phyloP scores from a whole-genome alignment of 1,140 invertebrate genomes.

The Drosophila kurseongensis region DNA sequence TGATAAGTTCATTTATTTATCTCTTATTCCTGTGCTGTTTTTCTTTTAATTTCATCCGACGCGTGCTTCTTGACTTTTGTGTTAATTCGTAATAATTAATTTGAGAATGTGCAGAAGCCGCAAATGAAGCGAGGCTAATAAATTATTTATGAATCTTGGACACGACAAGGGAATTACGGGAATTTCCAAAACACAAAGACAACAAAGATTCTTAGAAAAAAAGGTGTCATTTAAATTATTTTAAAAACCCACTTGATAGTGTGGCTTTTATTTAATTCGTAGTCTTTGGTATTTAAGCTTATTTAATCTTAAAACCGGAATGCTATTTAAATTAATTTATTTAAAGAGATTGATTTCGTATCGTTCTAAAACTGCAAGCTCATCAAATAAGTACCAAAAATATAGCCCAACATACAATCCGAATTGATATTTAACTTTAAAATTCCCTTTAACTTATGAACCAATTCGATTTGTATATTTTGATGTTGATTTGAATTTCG shows the following conservation, averaged over 20 bases:
- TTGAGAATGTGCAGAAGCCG: slow-evolving; percentile 50
- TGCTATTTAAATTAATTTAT: no score
- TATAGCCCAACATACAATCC: no score
- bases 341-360: no score
- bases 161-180: slow-evolving; percentile 21
- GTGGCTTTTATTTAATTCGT: neutral
- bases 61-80: slow-evolving; percentile 60
- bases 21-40: slow-evolving; percentile 44
- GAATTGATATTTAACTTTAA: no score
- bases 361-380: no score
- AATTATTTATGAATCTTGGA: slow-evolving; percentile 55
- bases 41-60: slow-evolving; percentile 54
- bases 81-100: slow-evolving; percentile 80
- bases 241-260: neutral
- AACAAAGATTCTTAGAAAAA: slow-evolving; percentile 15
- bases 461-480: no score
- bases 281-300: neutral
- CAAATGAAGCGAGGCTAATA: slow-evolving; percentile 34
- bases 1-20: slow-evolving; percentile 65
- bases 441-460: no score
- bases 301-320: no score
- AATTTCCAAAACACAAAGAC: slow-evolving; percentile 22
- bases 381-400: no score
- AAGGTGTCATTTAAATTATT: slow-evolving; percentile 17
- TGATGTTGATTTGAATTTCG: no score